Evolutionary conservation across 2,113 vertebrate genomes (phyloP).

Genomic region (Rhadina sibilatrix): DNA sequence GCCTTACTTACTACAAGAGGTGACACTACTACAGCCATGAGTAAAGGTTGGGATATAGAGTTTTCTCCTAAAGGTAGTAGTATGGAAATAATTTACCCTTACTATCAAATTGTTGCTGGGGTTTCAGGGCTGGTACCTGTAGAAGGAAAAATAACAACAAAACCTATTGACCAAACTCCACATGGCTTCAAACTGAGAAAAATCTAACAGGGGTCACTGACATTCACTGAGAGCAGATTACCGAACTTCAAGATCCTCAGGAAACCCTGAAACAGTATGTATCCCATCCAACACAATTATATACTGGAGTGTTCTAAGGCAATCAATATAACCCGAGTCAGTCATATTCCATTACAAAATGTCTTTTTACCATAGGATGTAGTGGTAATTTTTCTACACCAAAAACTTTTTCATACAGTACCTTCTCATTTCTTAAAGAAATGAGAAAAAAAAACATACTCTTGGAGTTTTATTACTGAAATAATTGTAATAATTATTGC

Average conservation of each 20-base stretch:
- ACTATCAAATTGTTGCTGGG: neutral
- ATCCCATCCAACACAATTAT: neutral
- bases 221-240: neutral
- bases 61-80: neutral
- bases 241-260: neutral
- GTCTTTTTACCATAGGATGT: neutral
- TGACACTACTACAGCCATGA: neutral
- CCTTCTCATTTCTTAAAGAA: neutral
- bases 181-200: neutral
- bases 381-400: neutral
- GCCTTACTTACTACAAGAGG: neutral
- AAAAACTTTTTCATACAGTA: neutral
- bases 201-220: neutral
- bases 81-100: neutral
- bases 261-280: neutral
- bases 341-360: neutral
- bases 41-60: neutral
- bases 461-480: neutral
- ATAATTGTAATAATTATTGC: neutral
- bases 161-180: neutral
- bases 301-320: neutral
- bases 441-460: neutral
- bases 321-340: neutral
- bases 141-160: neutral
- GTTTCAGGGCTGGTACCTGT: neutral